Evolutionary conservation across 2,888 invertebrate species (phyloP), one percentile per base, ranked within the genome.

Genomic region (Brenthis daphne): DNA sequence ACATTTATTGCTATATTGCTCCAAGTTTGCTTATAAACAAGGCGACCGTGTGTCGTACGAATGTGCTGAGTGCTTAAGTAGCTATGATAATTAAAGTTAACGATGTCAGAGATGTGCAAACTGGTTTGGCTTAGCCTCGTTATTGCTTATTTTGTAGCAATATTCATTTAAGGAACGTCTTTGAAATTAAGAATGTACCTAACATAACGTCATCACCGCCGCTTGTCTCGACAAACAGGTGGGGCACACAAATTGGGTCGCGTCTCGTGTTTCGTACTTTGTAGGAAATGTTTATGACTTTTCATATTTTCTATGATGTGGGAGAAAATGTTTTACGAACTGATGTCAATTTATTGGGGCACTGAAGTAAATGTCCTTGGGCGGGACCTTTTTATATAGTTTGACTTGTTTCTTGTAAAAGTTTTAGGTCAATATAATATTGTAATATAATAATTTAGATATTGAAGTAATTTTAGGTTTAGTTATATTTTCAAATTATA

Each of bases 81-180:
- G 86, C 86, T 85, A 88, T 87, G 81, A 88, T 86, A 90, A 91
- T 92, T 88, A 91, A 86, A 82, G 81, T 77, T 80, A 87, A 92
- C 84, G 85, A 83, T 78, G 84, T 85, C 78, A 80, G 84, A 86
- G 84, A 89, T 87, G 88, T 86, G 89, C 82, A 82, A 90, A 89
- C 86, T 85, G 89, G 88, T 87, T 85, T 77, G 82, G 78, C 78
- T 75, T 77, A 86, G 83, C 82, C 82, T 84, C 82, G 84, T 89
- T 85, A 87, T 85, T 83, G 85, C 88, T 87, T 88, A 90, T 86
- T 89, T 86, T 79, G 82, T 80, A 83, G 84, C 85, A 81, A 85
- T 89, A 86, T 87, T 84, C 88, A 83, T 88, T 89, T 83, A 81
- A 76, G 75, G 75, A 83, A 84, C 78, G 80, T 79, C 80, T 79